Evolutionary conservation across 2,113 vertebrate species (phyloP), one percentile per base, ranked within the genome.

Genomic region (Piaya cayana): DNA sequence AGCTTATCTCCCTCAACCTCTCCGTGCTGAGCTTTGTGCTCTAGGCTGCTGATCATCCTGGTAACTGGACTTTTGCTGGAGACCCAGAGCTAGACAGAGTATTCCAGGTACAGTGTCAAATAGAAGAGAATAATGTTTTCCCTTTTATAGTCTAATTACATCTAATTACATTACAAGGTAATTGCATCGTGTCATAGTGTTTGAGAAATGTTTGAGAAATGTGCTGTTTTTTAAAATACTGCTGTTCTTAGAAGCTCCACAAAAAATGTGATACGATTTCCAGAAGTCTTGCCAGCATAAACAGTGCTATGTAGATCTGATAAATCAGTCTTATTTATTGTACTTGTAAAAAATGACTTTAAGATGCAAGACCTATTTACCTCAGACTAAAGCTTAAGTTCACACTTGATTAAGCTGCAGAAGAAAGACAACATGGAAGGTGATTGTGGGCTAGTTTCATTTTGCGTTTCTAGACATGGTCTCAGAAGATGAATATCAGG

Each of bases 171-270:
- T 75, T 56, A 26, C 15, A 37, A 50, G 29, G 47, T 79, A 89
- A 91, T 74, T 81, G 47, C 37, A 75, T 84, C 72, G 42, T 43
- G 37, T 60, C 81, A 70, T 10, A 22, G 82, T 39, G 34, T 63
- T 92, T 83, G 70, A 84, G 72, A 86, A 93, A 67, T 63, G 36
- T 76, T 92, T 86, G 64, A 92, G 74, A 85, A 82, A 95, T 69
- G 77, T 1, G 13, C 52, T 39, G 81, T 60, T 93, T 83, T 95
- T 37, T 83, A 67, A 83, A 90, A 78, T 47, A 58, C 52, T 2
- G 1, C 36, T 65, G 25, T 72, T 82, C 45, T 90, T 82, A 58
- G 2, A 82, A 88, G 25, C 67, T 70, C 29, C 65, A 32, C 27
- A 58, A 34, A 86, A 94, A 69, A 42, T 12, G 23, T 7, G 6